Percentiles rank a stretch among this genome's conserved stretches.
phyloP scores from a whole-genome alignment of 2,797 vertebrate species.

The Amphiprion clarkii region DNA sequence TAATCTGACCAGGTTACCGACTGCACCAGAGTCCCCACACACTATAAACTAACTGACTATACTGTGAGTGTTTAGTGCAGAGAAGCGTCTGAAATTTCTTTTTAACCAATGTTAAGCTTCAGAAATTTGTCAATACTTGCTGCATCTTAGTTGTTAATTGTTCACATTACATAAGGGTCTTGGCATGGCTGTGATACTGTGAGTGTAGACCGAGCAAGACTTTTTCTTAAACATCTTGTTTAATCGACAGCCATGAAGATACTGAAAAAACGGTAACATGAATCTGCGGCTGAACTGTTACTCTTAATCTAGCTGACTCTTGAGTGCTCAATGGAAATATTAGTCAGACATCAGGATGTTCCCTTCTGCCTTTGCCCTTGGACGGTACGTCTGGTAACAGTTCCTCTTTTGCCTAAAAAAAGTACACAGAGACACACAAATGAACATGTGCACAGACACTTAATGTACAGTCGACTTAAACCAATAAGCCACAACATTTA shows the following conservation, averaged over 20 bases:
- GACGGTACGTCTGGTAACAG: constrained; percentile 48
- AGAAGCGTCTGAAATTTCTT: constrained; percentile 44
- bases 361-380: constrained; percentile 48
- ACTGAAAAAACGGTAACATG: constrained; percentile 4
- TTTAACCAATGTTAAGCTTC: constrained; percentile 41
- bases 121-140: constrained; percentile 39
- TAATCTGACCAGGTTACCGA: constrained; percentile 42
- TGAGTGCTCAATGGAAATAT: constrained; percentile 11
- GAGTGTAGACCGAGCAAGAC: constrained; percentile 44
- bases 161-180: constrained; percentile 38
- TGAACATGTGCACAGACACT: constrained; percentile 31
- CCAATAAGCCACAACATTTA: too few relatives aligned
- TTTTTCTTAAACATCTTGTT: constrained; percentile 33
- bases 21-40: constrained; percentile 26
- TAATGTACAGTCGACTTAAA: constrained; percentile 11
- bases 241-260: constrained; percentile 6
- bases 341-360: constrained; percentile 31
- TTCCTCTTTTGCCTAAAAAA: constrained; percentile 42
- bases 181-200: constrained; percentile 58
- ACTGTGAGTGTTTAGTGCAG: constrained; percentile 70
- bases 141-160: constrained; percentile 42
- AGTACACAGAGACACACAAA: not conserved
- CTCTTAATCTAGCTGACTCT: constrained; percentile 26
- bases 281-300: constrained; percentile 56
- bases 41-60: constrained; percentile 49